A percentile compares a stretch with the other conserved stretches of the same genome.
phyloP scores from a whole-genome alignment of 2,797 vertebrate species.

The Microhierax caerulescens region DNA sequence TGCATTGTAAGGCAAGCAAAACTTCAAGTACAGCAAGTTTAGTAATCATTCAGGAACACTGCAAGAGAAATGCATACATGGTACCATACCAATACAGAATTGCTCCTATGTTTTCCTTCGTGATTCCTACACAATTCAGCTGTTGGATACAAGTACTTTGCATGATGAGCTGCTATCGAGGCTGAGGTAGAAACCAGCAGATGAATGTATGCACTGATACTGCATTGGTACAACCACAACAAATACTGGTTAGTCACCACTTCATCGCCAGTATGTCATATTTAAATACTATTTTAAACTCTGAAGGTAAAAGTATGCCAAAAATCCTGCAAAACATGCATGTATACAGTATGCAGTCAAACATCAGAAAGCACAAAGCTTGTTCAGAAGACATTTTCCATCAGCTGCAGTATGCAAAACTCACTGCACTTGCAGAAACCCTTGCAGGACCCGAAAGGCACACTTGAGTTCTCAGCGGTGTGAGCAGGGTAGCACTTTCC shows the following conservation, averaged over 20 bases:
- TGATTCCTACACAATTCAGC: neutral
- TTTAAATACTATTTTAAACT: neutral
- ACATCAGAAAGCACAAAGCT: neutral
- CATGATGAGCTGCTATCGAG: neutral
- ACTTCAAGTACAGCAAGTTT: neutral
- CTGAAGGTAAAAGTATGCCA: neutral
- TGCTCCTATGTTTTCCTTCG: neutral
- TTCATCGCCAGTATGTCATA: neutral
- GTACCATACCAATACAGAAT: neutral
- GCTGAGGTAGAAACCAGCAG: neutral
- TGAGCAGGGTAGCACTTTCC: neutral
- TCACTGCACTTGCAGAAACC: neutral
- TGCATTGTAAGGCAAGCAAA: neutral
- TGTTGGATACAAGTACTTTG: neutral
- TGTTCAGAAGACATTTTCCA: neutral
- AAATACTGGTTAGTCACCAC: neutral
- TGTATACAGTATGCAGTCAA: neutral
- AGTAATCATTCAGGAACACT: neutral
- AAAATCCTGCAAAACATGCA: neutral
- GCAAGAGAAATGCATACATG: rapidly evolving
- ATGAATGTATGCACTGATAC: rapidly evolving
- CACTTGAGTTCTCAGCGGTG: rapidly evolving
- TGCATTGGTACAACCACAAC: rapidly evolving
- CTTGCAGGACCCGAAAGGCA: neutral
- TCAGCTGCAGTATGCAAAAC: neutral